Base-by-base conservation (phyloP, 2,113 vertebrate genomes). In the Lepidothrix coronata region DNA sequence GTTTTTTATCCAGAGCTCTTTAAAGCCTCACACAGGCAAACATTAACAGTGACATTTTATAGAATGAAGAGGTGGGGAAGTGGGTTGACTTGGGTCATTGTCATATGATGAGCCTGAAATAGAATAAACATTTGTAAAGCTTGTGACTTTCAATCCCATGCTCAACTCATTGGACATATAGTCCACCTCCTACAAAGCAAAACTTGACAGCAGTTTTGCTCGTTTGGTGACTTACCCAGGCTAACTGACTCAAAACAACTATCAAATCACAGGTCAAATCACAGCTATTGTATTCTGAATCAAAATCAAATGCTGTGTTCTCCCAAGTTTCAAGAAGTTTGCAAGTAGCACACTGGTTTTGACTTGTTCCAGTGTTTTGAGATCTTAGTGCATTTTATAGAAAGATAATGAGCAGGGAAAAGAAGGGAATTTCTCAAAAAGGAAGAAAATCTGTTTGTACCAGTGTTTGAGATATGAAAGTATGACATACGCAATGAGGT, bases 61-160 rank as follows among this genome's bases (percentile, higher is more conserved):
- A 77, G 48, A 83, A 61, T 46, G 28, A 71, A 68, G 52, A 77
- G 17, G 68, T 92, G 65, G 61, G 76, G 95, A 97, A 95, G 88
- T 88, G 90, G 65, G 44, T 71, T 80, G 68, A 27, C 78, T 90
- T 90, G 35, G 61, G 65, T 86, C 90, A 93, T 44, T 81, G 79
- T 97, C 95, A 93, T 84, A 81, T 94, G 95, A 93, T 61, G 24
- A 72, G 48, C 61, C 51, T 71, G 62, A 86, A 93, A 90, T 52
- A 96, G 85, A 93, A 63, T 27, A 59, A 93, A 57, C 22, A 9
- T 81, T 85, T 87, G 54, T 72, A 55, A 65, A 31, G 57, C 92
- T 83, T 76, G 72, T 96, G 92, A 84, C 88, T 96, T 89, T 78
- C 70, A 72, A 61, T 89, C 94, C 28, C 72, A 68, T 87, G 86